Conservation (phyloP, 2,797 vertebrate species). For the Pampus argenteus region DNA sequence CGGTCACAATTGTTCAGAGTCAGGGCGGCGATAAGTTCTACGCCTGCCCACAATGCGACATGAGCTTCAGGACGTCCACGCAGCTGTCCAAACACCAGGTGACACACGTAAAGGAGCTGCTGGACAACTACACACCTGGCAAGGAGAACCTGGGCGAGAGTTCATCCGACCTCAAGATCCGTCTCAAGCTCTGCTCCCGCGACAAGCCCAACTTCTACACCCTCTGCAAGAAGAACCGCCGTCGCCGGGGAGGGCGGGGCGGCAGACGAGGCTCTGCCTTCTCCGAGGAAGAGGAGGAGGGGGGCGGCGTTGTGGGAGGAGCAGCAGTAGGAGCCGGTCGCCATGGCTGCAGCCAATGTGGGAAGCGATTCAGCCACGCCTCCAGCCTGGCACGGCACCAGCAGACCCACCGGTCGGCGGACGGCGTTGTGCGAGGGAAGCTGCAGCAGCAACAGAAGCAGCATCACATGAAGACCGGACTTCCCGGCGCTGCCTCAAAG, state of each 20-base stretch:
- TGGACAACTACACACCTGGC: conserved; percentile 81
- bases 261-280: conserved; percentile 15
- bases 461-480: conserved; percentile 49
- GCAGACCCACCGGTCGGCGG: conserved; percentile 66
- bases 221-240: conserved; percentile 85
- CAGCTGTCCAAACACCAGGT: conserved; percentile 84
- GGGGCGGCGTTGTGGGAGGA: neutral
- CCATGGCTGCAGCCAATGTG: conserved; percentile 74
- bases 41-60: conserved; percentile 84
- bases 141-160: conserved; percentile 79
- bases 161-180: conserved; percentile 86
- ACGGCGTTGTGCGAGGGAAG: conserved; percentile 15
- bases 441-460: conserved; percentile 76
- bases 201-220: conserved; percentile 87
- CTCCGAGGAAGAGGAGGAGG: conserved; percentile 53
- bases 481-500: conserved; percentile 24
- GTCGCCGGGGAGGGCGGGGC: conserved; percentile 55
- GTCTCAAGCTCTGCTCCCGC: conserved; percentile 85
- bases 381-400: conserved; percentile 77
- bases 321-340: conserved; percentile 24
- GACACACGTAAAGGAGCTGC: conserved; percentile 83
- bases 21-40: conserved; percentile 77
- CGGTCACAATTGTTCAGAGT: conserved; percentile 34
- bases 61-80: conserved; percentile 84
- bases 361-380: conserved; percentile 76